Conservation (phyloP, 2,888 invertebrate genomes). For the Pandemis corylana region DNA sequence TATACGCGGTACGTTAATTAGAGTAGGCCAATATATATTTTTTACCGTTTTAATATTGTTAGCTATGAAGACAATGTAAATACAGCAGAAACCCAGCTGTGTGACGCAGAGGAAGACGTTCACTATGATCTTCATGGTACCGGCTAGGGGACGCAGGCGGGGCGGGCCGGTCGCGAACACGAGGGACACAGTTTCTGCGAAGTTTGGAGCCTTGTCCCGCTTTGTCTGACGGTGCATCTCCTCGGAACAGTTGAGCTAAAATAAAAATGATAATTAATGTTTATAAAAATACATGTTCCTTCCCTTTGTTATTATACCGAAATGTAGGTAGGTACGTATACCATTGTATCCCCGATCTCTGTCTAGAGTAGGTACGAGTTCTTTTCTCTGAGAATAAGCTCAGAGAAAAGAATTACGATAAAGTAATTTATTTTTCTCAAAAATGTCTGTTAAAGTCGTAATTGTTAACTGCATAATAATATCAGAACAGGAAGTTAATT, state of each 20-base stretch:
- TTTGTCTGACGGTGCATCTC: slow-evolving; percentile 87
- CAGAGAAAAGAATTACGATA: no score
- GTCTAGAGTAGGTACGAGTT: no score
- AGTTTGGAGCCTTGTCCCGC: slow-evolving; percentile 86
- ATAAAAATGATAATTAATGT: slow-evolving; percentile 37
- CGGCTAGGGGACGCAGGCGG: slow-evolving; percentile 85
- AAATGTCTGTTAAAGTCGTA: no score
- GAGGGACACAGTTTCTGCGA: slow-evolving; percentile 93
- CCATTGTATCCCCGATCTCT: not conserved
- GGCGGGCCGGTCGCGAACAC: slow-evolving; percentile 92
- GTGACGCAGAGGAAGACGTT: slow-evolving; percentile 96
- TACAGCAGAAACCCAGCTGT: slow-evolving; percentile 99
- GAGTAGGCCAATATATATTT: not conserved
- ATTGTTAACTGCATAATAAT: no score
- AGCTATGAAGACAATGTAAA: slow-evolving; percentile 98
- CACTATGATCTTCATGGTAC: slow-evolving; percentile 88
- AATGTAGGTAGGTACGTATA: no score
- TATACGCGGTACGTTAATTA: not conserved
- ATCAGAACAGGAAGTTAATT: no score
- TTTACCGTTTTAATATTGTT: slow-evolving; percentile 91
- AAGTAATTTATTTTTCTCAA: no score
- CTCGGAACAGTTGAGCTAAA: slow-evolving; percentile 88
- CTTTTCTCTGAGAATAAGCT: no score
- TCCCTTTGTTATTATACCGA: no score
- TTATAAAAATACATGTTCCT: no score